Base-by-base conservation (phyloP, 2,888 invertebrate genomes). In the Hecatera dysodea region DNA sequence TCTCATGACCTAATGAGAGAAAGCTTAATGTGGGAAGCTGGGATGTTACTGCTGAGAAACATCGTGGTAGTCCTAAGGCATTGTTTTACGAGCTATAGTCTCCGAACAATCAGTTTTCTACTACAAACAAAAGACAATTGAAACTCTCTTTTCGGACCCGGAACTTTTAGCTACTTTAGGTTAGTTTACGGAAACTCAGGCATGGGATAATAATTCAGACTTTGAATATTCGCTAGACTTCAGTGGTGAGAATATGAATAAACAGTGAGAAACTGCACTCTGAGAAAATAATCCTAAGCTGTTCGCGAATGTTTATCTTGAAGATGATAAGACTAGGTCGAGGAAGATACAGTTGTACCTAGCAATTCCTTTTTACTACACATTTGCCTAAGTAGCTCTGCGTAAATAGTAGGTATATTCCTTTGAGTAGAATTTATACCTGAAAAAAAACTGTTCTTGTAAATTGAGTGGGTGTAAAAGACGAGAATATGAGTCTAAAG, bases 1-100 rank as follows among this genome's bases (percentile, higher is more conserved):
- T 62, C 65, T 66, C 72, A 69, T 65, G 67, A 61, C 55, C 22
- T 68, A 59, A 61, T 71, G 57, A 66, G 48, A 66, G 71, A 84
- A 79, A 75, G 59, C 65, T 60, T 24, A 24, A 44, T 46, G 82
- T 82, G 61, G 50, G 60, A 63, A 62, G 29, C 19, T 52, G 61
- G 44, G 36, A 52, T 39, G 36, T 57, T 56, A 22, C 8, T 48
- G 33, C 27, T 44, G 55, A 61, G 27, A 72, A 66, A 59, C 24
- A 29, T 52, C 33, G 24, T 22, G 8, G 42, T 46, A 44, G 22
- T 57, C n/a, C 6, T 48, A 52, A 27, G 19, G 24, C 48, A 52
- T 65, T 68, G 69, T 57, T 44, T 48, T 33, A 46, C 2, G 22
- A 29, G 42, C 15, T 27, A n/a, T n/a, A 33, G 27, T 56, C 29